These are phyloP conservation scores for Sminthurinus aureus DNA, from an alignment of 2,888 invertebrate genomes.

Conservation along the genomic window DNA sequence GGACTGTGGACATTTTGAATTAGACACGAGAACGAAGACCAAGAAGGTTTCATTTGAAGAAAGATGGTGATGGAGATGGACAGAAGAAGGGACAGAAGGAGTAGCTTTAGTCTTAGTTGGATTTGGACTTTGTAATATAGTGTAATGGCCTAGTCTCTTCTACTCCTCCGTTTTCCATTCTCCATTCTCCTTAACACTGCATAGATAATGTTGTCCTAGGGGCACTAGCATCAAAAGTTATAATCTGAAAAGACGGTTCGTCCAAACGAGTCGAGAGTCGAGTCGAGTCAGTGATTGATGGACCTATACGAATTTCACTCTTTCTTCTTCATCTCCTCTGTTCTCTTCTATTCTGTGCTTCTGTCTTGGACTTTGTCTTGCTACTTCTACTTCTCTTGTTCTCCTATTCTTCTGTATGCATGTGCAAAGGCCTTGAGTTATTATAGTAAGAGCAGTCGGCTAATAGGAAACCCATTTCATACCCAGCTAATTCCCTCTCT, in stretches of 20 bases:
- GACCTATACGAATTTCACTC: constrained; percentile 44
- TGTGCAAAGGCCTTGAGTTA: not conserved
- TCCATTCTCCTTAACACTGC: not conserved
- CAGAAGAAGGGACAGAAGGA: not conserved
- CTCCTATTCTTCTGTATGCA: not conserved
- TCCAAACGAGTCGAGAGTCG: too few species aligned
- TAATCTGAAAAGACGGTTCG: constrained; percentile 40
- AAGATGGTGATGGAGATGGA: not conserved
- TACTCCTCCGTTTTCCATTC: too few species aligned
- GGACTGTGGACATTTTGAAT: too few species aligned
- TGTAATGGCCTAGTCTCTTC: not conserved
- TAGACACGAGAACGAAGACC: not conserved
- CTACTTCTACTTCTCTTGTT: not conserved
- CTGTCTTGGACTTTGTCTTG: constrained; percentile 9
- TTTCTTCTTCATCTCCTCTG: constrained; percentile 41
- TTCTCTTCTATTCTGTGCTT: constrained; percentile 9
- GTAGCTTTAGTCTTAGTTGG: not conserved
- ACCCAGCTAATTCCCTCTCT: not conserved
- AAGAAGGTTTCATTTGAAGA: not conserved
- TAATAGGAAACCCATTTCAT: not conserved
- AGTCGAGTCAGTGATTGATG: constrained; percentile 47
- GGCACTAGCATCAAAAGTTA: constrained; percentile 43
- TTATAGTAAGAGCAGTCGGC: not conserved
- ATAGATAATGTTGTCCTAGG: constrained; percentile 41
- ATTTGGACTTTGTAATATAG: not conserved